phyloP scores from a whole-genome alignment of 2,797 vertebrate genomes.

The Eospalax fontanierii region DNA sequence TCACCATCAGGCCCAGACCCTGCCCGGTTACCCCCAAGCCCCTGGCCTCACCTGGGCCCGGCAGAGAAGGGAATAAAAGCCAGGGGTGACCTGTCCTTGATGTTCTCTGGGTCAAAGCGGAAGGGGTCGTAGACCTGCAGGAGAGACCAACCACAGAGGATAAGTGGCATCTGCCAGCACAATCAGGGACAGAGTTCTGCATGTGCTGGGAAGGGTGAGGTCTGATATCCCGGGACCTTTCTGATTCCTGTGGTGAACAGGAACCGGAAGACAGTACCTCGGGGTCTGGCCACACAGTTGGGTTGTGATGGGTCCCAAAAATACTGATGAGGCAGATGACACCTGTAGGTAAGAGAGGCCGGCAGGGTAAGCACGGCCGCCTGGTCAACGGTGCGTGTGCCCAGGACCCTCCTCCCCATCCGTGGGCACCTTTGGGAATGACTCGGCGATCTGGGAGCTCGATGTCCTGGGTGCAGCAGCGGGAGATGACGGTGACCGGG shows the following conservation, averaged over 20 bases:
- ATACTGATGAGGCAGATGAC: conserved; percentile 84
- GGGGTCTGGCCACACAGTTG: conserved; percentile 42
- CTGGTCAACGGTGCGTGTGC: background rate
- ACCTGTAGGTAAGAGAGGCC: conserved; percentile 80
- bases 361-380: too few species aligned
- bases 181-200: background rate
- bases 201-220: too few species aligned
- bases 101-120: conserved; percentile 90
- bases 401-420: background rate
- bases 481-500: conserved; percentile 91
- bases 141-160: background rate
- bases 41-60: conserved; percentile 90
- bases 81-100: conserved; percentile 84
- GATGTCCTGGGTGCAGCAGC: conserved; percentile 92
- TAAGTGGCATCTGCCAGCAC: background rate
- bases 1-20: too few species aligned
- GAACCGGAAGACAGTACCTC: background rate
- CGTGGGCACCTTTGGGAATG: conserved; percentile 90
- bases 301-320: conserved; percentile 59
- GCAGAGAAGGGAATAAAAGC: conserved; percentile 94
- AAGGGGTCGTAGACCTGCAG: conserved; percentile 91
- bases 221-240: background rate
- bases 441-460: conserved; percentile 87
- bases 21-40: conserved; percentile 72
- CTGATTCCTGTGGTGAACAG: background rate